Base-by-base conservation (phyloP, 1,140 invertebrate genomes). In the Lordiphosa collinella region DNA sequence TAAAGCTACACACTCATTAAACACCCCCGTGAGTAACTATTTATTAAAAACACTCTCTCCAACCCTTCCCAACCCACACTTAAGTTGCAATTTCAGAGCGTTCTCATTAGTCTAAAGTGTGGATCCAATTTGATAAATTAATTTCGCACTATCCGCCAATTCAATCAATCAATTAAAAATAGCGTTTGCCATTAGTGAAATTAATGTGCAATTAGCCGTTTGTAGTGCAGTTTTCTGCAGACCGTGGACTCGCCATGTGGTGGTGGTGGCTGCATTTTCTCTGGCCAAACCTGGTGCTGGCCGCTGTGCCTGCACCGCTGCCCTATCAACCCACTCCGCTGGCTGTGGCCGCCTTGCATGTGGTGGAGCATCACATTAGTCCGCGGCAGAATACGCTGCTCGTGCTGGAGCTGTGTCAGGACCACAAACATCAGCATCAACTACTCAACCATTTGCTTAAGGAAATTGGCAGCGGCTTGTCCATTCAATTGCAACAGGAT, bases 371-470 rank as follows among this genome's bases (percentile, higher is more conserved):
- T 8, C 52, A 62, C 18, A 54, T 84, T 2, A 66, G 51, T 25
- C 52, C 56, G 0, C 43, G 44, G 4, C 61, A 57, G 25, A 78
- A 36, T 52, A 60, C 56, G 0, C 8, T 84, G 50, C 50, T 57
- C 2, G 41, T 84, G 0, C 38, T 85, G 16, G 72, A 70, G 22
- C 29, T 78, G 3, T 48, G 22, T 3, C 11, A n/a, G 3, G 6
- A 16, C 4, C 34, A 5, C 1, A 4, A 32, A 10, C 38, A 54
- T 3, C 25, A 44, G 0, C 3, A 11, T 29, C 41, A 31, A 11
- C 40, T 55, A 3, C 44, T 71, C 12, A 61, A 22, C 22, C 43
- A 55, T 12, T 22, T 84, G 8, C 16, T 84, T 1, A 14, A 3
- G 3, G 31, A 35, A 9, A n/a, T 72, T 16, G 54, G 55, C 0